Evolutionary conservation across 2,113 vertebrate genomes (phyloP), one percentile per base, ranked within the genome.

Genomic region (Psephotus haematonotus): DNA sequence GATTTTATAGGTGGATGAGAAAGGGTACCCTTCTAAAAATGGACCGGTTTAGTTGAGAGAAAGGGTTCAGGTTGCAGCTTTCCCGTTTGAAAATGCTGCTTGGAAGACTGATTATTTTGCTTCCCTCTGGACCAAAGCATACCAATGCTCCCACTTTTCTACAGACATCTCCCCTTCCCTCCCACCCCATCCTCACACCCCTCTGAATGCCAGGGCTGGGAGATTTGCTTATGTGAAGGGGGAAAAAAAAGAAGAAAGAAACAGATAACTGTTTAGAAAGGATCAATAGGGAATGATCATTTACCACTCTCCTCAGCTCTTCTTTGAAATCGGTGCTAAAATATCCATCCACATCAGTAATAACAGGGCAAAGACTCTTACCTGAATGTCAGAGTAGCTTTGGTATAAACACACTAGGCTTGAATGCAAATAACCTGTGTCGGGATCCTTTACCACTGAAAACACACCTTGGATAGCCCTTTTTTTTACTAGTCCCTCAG

Each of bases 101-200:
- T 60, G 57, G 75, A 64, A 17, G 9, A 6, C 6, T 27, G 88
- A 74, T 86, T 95, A 19, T 94, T 95, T 92, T 77, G 20, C 60
- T 90, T 93, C 74, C 39, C 68, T 39, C 82, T 92, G 88, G 44
- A 93, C 79, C 85, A 94, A 71, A 79, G 33, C 71, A 86, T 29
- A 41, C 46, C 80, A 71, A 62, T 37, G 17, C 3, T 74, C 37
- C 43, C 43, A 12, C 74, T 93, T 90, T 88, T 44, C 55, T 83
- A 5, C 84, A 77, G 29, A 5, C 39, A 14, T 13, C 41, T 13
- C 41, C 41, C 41, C 12, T 41, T 14, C 41, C 41, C 39, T 12
- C 39, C 41, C 41, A 11, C 41, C 41, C 41, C 41, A 39, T 39
- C 37, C 37, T 39, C 37, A 39, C 41, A 5, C 41, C 41, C 41